Conservation (phyloP, 53 echinoderm and acorn worm genomes). For the Antedon mediterranea region DNA sequence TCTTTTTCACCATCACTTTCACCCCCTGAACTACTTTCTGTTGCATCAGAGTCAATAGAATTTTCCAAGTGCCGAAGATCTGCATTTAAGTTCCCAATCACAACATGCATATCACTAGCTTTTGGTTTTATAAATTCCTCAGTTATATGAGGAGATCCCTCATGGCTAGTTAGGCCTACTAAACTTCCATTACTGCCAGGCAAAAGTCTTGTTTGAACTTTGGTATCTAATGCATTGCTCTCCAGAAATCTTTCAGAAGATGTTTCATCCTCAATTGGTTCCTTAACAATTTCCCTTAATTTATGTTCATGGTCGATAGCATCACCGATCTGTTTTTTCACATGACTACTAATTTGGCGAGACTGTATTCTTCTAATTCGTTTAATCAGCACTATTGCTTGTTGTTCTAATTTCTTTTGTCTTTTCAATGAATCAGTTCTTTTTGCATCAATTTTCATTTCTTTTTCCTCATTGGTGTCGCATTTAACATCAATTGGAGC, state of each 20-base stretch:
- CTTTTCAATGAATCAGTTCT: neutral
- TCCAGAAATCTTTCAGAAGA: neutral
- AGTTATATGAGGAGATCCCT: neutral
- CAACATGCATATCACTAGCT: constrained; percentile 27
- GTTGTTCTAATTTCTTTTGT: constrained; percentile 37
- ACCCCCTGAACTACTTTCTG: constrained; percentile 89
- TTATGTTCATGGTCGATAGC: constrained; percentile 35
- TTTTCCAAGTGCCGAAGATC: constrained; percentile 54
- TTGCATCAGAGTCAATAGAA: constrained; percentile 75
- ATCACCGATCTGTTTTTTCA: constrained; percentile 41
- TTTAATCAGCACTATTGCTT: constrained; percentile 38
- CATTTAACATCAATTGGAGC: neutral
- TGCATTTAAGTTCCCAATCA: constrained; percentile 29
- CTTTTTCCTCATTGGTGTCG: neutral
- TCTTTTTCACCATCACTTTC: constrained; percentile 84
- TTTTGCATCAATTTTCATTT: neutral
- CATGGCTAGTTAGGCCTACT: neutral
- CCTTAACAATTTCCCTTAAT: neutral
- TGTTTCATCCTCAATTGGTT: neutral
- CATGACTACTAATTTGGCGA: constrained; percentile 31
- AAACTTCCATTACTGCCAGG: neutral
- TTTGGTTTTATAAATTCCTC: constrained; percentile 3
- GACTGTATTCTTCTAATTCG: constrained; percentile 44
- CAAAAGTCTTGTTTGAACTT: neutral
- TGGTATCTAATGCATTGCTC: neutral